phyloP scores from a whole-genome alignment of 1,140 invertebrate genomes.

The Pygmarrhopalites habei region DNA sequence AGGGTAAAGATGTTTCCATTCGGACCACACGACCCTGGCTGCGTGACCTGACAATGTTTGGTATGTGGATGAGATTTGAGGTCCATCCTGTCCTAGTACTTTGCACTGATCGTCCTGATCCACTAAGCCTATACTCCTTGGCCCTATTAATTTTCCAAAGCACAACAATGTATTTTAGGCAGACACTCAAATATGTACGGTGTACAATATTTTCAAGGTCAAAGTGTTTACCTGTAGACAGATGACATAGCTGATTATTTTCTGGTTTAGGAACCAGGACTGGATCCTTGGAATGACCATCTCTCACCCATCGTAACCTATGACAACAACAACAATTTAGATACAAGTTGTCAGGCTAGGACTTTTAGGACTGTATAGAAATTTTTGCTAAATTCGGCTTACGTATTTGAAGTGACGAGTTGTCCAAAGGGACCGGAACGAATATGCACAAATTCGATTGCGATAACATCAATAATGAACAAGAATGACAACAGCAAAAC shows the following conservation, averaged over 20 bases:
- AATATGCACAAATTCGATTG: conserved; percentile 17
- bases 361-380: too few relatives aligned
- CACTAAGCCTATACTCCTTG: conserved; percentile 28
- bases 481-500: too few relatives aligned
- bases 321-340: too few relatives aligned
- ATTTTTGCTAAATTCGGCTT: too few relatives aligned
- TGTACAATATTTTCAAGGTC: not conserved
- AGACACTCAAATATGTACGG: conserved; percentile 12
- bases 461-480: not conserved
- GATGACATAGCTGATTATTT: not conserved
- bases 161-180: not conserved
- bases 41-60: conserved; percentile 29
- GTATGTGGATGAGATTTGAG: not conserved
- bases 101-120: conserved; percentile 21
- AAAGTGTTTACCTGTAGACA: too few relatives aligned
- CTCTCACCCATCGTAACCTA: conserved; percentile 22
- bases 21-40: conserved; percentile 24
- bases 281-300: conserved; percentile 14
- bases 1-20: conserved; percentile 28
- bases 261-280: conserved; percentile 5
- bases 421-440: conserved; percentile 26
- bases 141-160: conserved; percentile 13
- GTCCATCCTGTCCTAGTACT: conserved; percentile 21
- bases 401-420: conserved; percentile 29
- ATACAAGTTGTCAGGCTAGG: too few relatives aligned